Evolutionary conservation across 23 tunicate species (phyloP), one percentile per base, ranked within the genome.

Genomic region (Trididemnum clinides): DNA sequence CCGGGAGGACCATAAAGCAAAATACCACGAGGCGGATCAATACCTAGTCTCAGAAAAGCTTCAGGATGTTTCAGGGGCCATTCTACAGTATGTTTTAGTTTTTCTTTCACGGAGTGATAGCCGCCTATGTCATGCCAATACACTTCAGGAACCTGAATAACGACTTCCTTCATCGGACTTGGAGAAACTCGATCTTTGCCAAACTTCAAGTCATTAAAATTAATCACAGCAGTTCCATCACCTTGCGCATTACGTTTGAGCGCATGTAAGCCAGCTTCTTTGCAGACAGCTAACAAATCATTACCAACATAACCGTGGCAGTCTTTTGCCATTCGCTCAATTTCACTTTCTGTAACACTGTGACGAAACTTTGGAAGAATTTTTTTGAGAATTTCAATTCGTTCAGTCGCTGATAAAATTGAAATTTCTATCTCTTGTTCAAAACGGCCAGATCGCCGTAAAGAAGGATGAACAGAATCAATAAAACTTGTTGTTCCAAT

Each of bases 1-100:
- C 99, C 99, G 33, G 99, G 99, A 33, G 99, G 99, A 10, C 99
- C 99, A 50, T 88, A 97, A 57, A 97, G 78, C 20, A 97, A 85
- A 23, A 97, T 91, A 4, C 99, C 99, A 0, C 99, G 71, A 0
- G 99, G 97, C 2, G 99, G 97, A 4, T 88, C 89, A 57, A 97
- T 86, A 1, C 95, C 95, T n/a, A 97, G 49, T 28, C 90, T 54
- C 29, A 50, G 32, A 34, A 92, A 92, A n/a, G 82, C 84, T 26
- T 74, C 87, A 0, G 99, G 92, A 54, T 97, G 81, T 51, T 92
- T 92, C 73, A 97, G 72, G 20, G 99, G 99, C 95, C 95, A 89
- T 82, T 97, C 99, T 38, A 97, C 83, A 28, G 91, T 78, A 33
- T 92, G 97, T 78, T 77, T 71, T 26, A 97, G 75, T 70, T 89